Conservation (phyloP, 1,140 invertebrate species). For the Psilanteris sp. region DNA sequence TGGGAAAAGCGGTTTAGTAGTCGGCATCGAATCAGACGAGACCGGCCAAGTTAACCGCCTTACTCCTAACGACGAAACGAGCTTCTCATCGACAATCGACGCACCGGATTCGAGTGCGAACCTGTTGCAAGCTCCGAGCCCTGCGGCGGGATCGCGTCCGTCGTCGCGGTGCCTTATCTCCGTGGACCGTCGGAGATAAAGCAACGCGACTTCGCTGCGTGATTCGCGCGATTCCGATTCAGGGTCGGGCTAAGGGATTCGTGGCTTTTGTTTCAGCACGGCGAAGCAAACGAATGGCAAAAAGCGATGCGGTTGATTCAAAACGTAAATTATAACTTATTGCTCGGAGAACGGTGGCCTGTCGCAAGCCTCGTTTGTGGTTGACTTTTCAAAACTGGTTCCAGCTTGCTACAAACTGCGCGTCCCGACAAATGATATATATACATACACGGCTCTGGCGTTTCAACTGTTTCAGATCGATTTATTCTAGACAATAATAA, state of each 20-base stretch:
- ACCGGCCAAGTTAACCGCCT: constrained; percentile 18
- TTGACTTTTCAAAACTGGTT: too few species aligned
- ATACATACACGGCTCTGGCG: too few species aligned
- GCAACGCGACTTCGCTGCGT: constrained; percentile 16
- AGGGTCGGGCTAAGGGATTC: too few species aligned
- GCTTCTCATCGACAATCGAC: constrained; percentile 47
- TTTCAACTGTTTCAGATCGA: too few species aligned
- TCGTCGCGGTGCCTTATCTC: constrained; percentile 30
- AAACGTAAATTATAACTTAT: too few species aligned
- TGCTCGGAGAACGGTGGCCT: too few species aligned
- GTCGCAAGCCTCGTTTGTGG: too few species aligned
- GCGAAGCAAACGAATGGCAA: constrained; percentile 16
- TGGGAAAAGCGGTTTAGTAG: constrained; percentile 20
- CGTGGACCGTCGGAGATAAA: constrained; percentile 3
- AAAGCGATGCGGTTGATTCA: too few species aligned
- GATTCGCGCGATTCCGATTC: constrained; percentile 34
- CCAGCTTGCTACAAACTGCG: too few species aligned
- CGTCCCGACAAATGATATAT: too few species aligned
- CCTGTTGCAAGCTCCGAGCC: constrained; percentile 11
- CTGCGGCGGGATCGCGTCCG: constrained; percentile 33
- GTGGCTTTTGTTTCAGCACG: too few species aligned
- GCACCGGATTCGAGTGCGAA: constrained; percentile 26
- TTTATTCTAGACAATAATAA: too few species aligned
- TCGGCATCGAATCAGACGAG: not conserved
- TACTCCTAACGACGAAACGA: constrained; percentile 47